Base-by-base conservation (phyloP, 2,888 invertebrate species). In the Eretmocerus hayati region DNA sequence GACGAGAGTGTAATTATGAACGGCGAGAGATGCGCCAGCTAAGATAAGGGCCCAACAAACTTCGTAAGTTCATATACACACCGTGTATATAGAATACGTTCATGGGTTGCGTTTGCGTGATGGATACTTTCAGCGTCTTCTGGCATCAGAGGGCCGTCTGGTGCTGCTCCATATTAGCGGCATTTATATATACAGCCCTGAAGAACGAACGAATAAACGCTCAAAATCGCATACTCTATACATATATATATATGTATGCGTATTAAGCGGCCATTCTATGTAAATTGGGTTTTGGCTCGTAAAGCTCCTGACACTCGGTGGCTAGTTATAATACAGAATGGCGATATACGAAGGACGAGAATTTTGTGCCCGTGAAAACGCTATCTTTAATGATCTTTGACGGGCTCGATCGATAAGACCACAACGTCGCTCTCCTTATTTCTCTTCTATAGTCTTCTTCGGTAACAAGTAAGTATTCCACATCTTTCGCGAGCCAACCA, bases 81-180 rank as follows among this genome's bases (percentile, higher is more conserved):
- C n/a, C n/a, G n/a, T n/a, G n/a, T n/a, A n/a, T n/a, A n/a, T n/a
- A n/a, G n/a, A n/a, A n/a, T n/a, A n/a, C n/a, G n/a, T n/a, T n/a
- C n/a, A n/a, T n/a, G n/a, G 64, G 41, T 26, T 35, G 43, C 38
- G 43, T 23, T 47, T 39, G 40, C 60, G 67, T 71, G 71, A 71
- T 70, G 70, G 70, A 71, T 71, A 70, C 67, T 71, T 70, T 69
- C 69, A 69, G 61, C 67, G 70, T 71, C 66, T 68, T 41, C 46
- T n/a, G n/a, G 37, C 66, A 61, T 64, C 58, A 62, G 64, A n/a
- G n/a, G n/a, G n/a, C n/a, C n/a, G n/a, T n/a, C n/a, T n/a, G n/a
- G n/a, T n/a, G 11, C 8, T 69, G 66, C 64, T 65, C 65, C 60
- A 68, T 65, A 67, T 69, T 68, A 66, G 65, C 62, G 63, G 54